Percentiles rank a stretch among this genome's conserved stretches.
Conservation (phyloP, 1,140 invertebrate genomes). For the Drosophila nannoptera region DNA sequence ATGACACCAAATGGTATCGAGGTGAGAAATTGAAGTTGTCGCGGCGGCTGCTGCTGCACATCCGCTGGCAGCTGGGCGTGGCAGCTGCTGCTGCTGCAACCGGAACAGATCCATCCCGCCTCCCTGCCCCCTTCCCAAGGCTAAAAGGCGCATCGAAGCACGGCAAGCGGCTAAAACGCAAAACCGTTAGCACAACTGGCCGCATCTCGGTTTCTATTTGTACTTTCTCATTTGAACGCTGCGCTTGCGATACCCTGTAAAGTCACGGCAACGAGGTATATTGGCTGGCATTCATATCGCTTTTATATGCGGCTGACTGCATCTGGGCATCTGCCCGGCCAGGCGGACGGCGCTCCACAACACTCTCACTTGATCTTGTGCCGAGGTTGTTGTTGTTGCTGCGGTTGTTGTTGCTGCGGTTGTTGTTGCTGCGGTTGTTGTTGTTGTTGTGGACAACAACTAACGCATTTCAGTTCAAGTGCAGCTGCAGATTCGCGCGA, state of each 20-base stretch:
- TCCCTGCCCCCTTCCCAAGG: constrained; percentile 11
- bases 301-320: neutral
- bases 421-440: no score
- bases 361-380: constrained; percentile 9
- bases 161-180: constrained; percentile 10
- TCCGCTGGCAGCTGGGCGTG: constrained; percentile 14
- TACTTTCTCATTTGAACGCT: constrained; percentile 67
- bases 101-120: constrained; percentile 12
- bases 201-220: constrained; percentile 69
- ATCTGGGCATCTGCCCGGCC: neutral
- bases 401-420: no score
- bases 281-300: neutral
- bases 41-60: constrained; percentile 1
- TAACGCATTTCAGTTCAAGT: constrained; percentile 76
- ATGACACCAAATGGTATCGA: constrained; percentile 23
- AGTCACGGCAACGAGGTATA: neutral
- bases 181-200: constrained; percentile 34
- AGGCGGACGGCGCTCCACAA: neutral
- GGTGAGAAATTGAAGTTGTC: constrained; percentile 49
- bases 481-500: constrained; percentile 54
- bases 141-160: constrained; percentile 42
- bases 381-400: no score
- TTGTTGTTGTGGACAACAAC: constrained; percentile 30
- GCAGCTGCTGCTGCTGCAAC: constrained; percentile 11
- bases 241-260: constrained; percentile 1